Percentiles rank a stretch among this genome's conserved stretches.
These are phyloP conservation scores for Caenorhabditis afra DNA, from an alignment of 2,888 invertebrate genomes.

Conservation along the genomic window DNA sequence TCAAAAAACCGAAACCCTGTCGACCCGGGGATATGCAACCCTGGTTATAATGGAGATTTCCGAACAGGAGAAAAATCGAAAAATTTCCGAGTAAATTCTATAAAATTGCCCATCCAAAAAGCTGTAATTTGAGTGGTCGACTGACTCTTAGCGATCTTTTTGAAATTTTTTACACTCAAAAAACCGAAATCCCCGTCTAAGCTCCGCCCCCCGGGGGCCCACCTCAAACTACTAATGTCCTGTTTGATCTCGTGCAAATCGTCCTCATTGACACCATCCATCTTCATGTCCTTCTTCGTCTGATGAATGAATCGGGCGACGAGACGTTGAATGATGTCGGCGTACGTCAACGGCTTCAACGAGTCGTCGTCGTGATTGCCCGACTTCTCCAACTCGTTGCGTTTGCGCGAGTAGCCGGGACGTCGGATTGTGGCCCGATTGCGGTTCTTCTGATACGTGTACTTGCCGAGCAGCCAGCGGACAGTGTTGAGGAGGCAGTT, in stretches of 20 bases:
- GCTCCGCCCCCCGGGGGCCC: no score
- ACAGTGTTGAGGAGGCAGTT: constrained; percentile 70
- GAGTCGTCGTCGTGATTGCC: constrained; percentile 63
- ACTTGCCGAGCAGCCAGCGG: constrained; percentile 75
- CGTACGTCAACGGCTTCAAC: constrained; percentile 76
- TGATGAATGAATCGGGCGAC: constrained; percentile 80
- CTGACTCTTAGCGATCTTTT: no score
- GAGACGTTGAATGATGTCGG: constrained; percentile 83
- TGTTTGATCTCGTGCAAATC: constrained; percentile 84
- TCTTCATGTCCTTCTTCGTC: constrained; percentile 83
- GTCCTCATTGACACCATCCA: constrained; percentile 84
- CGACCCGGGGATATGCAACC: no score
- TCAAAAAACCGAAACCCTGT: no score
- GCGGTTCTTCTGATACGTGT: constrained; percentile 74
- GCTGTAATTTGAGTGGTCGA: no score
- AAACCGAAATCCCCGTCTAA: no score
- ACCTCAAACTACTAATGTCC: constrained; percentile 84
- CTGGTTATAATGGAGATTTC: no score
- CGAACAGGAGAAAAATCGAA: no score
- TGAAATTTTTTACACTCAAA: no score
- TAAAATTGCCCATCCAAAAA: no score
- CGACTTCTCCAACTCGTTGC: constrained; percentile 66
- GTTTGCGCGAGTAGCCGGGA: constrained; percentile 77
- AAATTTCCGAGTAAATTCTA: no score
- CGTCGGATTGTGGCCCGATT: constrained; percentile 79